These are phyloP conservation scores for Antennarius striatus DNA, from an alignment of 2,113 vertebrate genomes.

Conservation along the genomic window DNA sequence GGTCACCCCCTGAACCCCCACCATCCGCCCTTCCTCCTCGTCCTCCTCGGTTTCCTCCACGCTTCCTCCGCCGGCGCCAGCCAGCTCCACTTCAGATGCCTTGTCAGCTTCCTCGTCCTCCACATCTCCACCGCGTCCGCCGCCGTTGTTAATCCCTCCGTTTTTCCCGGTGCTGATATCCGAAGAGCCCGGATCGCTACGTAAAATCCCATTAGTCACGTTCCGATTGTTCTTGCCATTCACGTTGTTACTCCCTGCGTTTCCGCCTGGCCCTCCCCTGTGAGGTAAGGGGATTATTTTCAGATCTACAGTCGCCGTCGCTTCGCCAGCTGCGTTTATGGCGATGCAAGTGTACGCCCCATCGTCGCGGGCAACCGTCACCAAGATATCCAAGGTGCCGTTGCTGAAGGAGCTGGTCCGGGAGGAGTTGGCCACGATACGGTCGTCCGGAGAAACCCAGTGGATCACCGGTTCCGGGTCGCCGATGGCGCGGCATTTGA, in stretches of 20 bases:
- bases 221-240: slow-evolving; percentile 68
- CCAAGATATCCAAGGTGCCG: slow-evolving; percentile 88
- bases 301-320: slow-evolving; percentile 86
- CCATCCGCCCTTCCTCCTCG: slow-evolving; percentile 62
- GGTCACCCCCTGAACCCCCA: slow-evolving; percentile 85
- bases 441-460: slow-evolving; percentile 92
- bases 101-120: slow-evolving; percentile 52
- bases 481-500: slow-evolving; percentile 87
- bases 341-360: slow-evolving; percentile 91
- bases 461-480: slow-evolving; percentile 88
- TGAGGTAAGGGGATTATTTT: slow-evolving; percentile 91
- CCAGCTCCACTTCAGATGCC: slow-evolving; percentile 39
- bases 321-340: slow-evolving; percentile 89
- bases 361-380: slow-evolving; percentile 85
- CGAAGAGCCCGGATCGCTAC: slow-evolving; percentile 73
- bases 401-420: slow-evolving; percentile 87
- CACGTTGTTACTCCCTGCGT: slow-evolving; percentile 59
- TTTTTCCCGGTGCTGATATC: slow-evolving; percentile 77
- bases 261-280: slow-evolving; percentile 79
- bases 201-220: slow-evolving; percentile 71
- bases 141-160: slow-evolving; percentile 66
- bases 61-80: slow-evolving; percentile 42
- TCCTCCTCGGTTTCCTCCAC: slow-evolving; percentile 51
- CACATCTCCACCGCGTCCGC: slow-evolving; percentile 49
- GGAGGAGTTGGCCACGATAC: slow-evolving; percentile 87